phyloP scores from a whole-genome alignment of 2,113 vertebrate genomes.

The Mus spicilegus region DNA sequence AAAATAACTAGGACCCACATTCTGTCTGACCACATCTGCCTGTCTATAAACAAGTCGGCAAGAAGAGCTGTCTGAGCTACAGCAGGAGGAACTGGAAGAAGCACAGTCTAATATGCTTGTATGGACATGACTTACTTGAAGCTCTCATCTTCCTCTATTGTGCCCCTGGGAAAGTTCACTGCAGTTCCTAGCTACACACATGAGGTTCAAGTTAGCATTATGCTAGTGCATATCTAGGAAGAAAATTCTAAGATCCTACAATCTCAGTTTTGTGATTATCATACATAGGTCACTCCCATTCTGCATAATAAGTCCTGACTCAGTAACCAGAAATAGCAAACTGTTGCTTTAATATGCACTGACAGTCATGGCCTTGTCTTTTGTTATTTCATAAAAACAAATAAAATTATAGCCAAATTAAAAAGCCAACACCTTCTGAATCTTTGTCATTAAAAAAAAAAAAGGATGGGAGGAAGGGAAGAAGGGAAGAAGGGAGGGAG shows the following conservation, averaged over 20 bases:
- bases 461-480: too few relatives aligned
- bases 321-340: conserved; percentile 22
- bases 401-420: background rate
- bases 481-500: too few relatives aligned
- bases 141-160: background rate
- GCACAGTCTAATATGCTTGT: background rate
- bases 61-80: background rate
- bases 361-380: background rate
- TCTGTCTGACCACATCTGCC: background rate
- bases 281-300: background rate
- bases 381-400: conserved; percentile 31
- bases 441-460: background rate
- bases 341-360: background rate
- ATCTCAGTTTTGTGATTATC: background rate
- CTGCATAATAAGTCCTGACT: conserved; percentile 9
- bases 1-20: conserved; percentile 14
- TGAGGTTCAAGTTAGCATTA: background rate
- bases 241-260: conserved; percentile 38
- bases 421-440: background rate
- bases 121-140: background rate
- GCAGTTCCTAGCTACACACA: background rate
- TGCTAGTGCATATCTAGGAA: background rate
- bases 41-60: background rate
- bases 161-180: background rate
- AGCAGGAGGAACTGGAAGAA: background rate